Conservation (phyloP, 2,797 vertebrate species). For the Sylvilagus floridanus region DNA sequence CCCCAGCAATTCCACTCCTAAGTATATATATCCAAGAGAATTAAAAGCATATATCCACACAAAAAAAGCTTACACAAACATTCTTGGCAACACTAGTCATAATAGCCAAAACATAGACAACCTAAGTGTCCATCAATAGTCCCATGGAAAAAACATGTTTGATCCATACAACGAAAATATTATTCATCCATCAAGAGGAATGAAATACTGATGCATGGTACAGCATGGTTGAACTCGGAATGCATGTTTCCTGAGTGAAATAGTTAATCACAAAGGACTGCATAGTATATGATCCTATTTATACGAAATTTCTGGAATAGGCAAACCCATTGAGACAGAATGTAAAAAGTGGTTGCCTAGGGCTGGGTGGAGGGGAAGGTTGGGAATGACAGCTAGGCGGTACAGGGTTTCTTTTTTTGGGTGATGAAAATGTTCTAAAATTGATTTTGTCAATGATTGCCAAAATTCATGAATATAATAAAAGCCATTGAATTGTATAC, state of each 20-base stretch:
- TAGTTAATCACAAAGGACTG: neutral
- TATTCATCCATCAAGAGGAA: conserved; percentile 1
- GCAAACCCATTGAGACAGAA: conserved; percentile 14
- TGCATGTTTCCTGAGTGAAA: neutral
- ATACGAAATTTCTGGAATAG: conserved; percentile 3
- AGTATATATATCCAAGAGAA: neutral
- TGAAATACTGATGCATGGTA: neutral
- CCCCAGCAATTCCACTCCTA: neutral
- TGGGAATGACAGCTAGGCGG: neutral
- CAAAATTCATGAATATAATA: neutral
- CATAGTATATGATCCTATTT: neutral
- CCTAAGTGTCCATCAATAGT: neutral
- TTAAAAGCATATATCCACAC: neutral
- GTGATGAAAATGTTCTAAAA: conserved; percentile 44
- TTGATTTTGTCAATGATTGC: neutral
- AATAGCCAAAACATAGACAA: neutral
- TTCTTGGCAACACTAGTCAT: neutral
- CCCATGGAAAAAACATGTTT: neutral
- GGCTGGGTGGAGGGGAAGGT: neutral
- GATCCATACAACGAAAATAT: neutral
- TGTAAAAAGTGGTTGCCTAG: neutral
- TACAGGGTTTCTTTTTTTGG: neutral
- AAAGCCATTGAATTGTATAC: conserved; percentile 44
- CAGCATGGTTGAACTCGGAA: neutral
- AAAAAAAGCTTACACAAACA: neutral